Base-by-base conservation (phyloP, 2,888 invertebrate species). In the Entomobrya multifasciata region DNA sequence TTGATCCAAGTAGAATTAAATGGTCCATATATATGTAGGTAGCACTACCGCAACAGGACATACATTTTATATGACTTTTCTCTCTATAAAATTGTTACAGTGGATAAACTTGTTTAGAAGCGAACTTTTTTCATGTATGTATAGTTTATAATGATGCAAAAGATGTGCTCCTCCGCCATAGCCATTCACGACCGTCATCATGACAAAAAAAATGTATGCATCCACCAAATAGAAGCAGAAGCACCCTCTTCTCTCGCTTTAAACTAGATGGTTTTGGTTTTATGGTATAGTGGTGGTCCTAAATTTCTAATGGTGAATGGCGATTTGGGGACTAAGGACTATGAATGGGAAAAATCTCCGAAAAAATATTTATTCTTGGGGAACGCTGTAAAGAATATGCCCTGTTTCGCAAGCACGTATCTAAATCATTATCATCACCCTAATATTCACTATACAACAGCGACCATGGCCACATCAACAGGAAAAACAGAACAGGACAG, bases 51-150 rank as follows among this genome's bases (percentile, higher is more conserved):
- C 62, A 67, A 67, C 67, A 80, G 67, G 55, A 70, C 80, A 67
- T 70, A 20, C 17, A 44, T 11, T 27, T 62, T 41, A 41, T 57
- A 70, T 44, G 30, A n/a, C n/a, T n/a, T n/a, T n/a, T n/a, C n/a
- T n/a, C n/a, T n/a, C n/a, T n/a, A n/a, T n/a, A n/a, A n/a, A n/a
- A n/a, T n/a, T n/a, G n/a, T n/a, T n/a, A n/a, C n/a, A n/a, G n/a
- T n/a, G n/a, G n/a, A n/a, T 70, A 80, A 80, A 80, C 80, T 80
- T 70, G 80, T 80, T 78, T 79, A 27, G 22, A 76, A n/a, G 20
- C 44, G 47, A 27, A 6, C 62, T 27, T 15, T n/a, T n/a, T n/a
- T n/a, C n/a, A n/a, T n/a, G n/a, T n/a, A n/a, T n/a, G n/a, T n/a
- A n/a, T n/a, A n/a, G n/a, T n/a, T n/a, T n/a, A n/a, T n/a, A n/a